Evolutionary conservation across 2,113 vertebrate species (phyloP).

Genomic region (Nannobrachium achirus): DNA sequence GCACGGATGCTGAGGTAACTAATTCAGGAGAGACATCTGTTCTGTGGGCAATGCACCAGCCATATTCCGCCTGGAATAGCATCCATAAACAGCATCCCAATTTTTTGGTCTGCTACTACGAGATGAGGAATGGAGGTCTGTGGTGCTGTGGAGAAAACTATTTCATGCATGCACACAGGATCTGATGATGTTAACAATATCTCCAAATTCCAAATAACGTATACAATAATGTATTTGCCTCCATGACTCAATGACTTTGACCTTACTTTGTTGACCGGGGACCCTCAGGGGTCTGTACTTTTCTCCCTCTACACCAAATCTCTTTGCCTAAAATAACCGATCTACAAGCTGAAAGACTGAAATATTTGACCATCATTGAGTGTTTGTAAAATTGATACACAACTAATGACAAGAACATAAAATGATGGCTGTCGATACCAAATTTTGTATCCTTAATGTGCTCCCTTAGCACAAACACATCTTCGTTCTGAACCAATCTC

Average conservation of each 20-base stretch:
- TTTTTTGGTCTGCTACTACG: constrained; percentile 19
- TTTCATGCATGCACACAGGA: constrained; percentile 3
- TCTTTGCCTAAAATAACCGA: too few relatives aligned
- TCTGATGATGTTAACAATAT: constrained; percentile 29
- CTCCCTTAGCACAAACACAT: too few relatives aligned
- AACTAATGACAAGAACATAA: too few relatives aligned
- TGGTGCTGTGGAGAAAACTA: background rate
- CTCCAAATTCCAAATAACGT: constrained; percentile 18
- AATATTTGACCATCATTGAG: too few relatives aligned
- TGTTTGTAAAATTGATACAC: too few relatives aligned
- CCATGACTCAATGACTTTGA: background rate
- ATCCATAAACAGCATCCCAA: constrained; percentile 59
- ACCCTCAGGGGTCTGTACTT: too few relatives aligned
- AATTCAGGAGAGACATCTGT: constrained; percentile 77
- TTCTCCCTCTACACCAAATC: too few relatives aligned
- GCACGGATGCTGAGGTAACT: constrained; percentile 64
- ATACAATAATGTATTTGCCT: background rate
- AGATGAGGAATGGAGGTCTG: constrained; percentile 7
- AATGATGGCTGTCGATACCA: too few relatives aligned
- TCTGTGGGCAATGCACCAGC: constrained; percentile 60
- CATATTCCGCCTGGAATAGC: constrained; percentile 69
- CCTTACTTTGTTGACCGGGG: background rate
- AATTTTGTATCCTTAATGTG: too few relatives aligned
- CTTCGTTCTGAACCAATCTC: too few relatives aligned
- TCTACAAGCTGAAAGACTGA: background rate